Conservation (phyloP, 2,888 invertebrate species). For the Xestia sexstrigata region DNA sequence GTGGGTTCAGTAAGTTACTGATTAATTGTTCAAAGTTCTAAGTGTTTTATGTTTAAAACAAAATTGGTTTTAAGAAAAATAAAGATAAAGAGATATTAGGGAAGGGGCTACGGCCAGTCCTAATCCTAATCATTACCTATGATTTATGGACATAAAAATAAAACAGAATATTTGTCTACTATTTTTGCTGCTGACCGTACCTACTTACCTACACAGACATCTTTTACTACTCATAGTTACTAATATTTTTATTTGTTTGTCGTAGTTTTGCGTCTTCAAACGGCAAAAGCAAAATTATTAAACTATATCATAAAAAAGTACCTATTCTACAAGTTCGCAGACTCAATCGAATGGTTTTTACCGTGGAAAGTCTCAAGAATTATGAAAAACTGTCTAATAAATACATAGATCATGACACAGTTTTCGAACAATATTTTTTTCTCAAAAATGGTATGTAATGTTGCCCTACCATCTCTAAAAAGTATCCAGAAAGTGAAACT, state of each 20-base stretch:
- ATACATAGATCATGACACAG: neutral
- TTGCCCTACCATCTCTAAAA: too few species aligned
- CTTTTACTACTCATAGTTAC: neutral
- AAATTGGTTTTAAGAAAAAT: neutral
- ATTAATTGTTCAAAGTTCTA: conserved; percentile 3
- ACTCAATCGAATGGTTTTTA: conserved; percentile 12
- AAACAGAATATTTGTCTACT: neutral
- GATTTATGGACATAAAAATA: neutral
- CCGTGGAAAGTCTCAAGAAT: conserved; percentile 22
- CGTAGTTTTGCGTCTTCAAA: conserved; percentile 8
- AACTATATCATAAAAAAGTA: too few species aligned
- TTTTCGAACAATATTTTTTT: conserved; percentile 8
- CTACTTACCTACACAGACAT: neutral
- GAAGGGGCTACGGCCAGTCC: too few species aligned
- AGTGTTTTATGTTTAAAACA: conserved; percentile 14
- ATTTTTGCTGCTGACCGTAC: neutral
- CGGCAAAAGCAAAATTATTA: too few species aligned
- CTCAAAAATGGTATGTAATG: too few species aligned
- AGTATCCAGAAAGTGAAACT: too few species aligned
- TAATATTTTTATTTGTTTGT: neutral
- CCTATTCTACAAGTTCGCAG: conserved; percentile 3
- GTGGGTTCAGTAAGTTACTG: neutral
- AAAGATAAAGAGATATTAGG: neutral
- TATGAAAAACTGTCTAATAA: conserved; percentile 25
- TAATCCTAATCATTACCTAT: neutral